Conservation (phyloP, 2,797 vertebrate species). For the Syngnathus acus region DNA sequence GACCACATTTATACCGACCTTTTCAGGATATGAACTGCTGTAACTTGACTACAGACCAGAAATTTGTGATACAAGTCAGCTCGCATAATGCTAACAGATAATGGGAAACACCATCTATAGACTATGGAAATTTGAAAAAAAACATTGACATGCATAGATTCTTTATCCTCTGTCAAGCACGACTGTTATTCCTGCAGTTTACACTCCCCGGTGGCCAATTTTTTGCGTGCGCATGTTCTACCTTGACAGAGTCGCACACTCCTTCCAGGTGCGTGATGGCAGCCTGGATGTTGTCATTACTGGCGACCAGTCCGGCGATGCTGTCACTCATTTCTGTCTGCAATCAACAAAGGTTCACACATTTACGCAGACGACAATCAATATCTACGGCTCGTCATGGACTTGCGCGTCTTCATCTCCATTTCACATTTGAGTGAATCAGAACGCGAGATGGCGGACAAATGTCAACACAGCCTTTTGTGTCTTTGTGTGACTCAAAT, state of each 20-base stretch:
- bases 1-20: neutral
- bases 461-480: constrained; percentile 45
- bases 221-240: constrained; percentile 38
- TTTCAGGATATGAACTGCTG: too few relatives aligned
- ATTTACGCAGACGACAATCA: neutral
- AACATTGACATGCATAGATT: neutral
- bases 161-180: too few relatives aligned
- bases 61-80: neutral
- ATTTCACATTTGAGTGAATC: constrained; percentile 50
- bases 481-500: constrained; percentile 9
- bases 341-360: constrained; percentile 6
- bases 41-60: too few relatives aligned
- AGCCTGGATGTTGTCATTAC: constrained; percentile 83
- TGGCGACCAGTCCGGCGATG: constrained; percentile 80
- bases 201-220: too few relatives aligned
- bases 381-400: neutral
- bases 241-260: constrained; percentile 79
- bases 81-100: neutral
- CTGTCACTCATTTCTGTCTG: constrained; percentile 82
- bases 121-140: neutral
- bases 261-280: constrained; percentile 85
- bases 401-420: constrained; percentile 32
- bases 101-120: neutral
- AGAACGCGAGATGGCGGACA: constrained; percentile 25
- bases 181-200: too few relatives aligned